A percentile compares a stretch with the other conserved stretches of the same genome.
Conservation (phyloP, 1,140 invertebrate genomes). For the Drosophila lowei region DNA sequence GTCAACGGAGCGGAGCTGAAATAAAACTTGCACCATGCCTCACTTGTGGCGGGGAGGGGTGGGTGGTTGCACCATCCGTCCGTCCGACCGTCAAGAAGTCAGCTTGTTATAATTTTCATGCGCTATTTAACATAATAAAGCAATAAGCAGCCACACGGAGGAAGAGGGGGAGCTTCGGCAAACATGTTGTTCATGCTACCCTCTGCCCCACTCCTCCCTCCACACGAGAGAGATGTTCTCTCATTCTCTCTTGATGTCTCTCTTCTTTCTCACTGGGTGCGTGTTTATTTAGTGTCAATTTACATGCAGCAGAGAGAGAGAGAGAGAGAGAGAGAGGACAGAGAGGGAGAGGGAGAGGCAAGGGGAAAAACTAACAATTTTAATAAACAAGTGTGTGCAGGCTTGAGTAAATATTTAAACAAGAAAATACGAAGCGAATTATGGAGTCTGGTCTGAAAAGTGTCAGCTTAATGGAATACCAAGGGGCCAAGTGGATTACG, state of each 20-base stretch:
- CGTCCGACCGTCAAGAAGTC: conserved; percentile 38
- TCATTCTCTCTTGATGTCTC: conserved; percentile 13
- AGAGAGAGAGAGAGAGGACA: not conserved
- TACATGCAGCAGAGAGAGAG: conserved; percentile 44
- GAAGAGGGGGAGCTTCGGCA: conserved; percentile 36
- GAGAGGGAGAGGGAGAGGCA: too few relatives aligned
- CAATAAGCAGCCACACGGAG: conserved; percentile 63
- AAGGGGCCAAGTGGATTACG: conserved; percentile 31
- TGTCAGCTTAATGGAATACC: conserved; percentile 7
- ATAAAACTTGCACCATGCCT: conserved; percentile 38
- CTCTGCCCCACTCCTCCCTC: conserved; percentile 7
- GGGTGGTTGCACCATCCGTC: conserved; percentile 11
- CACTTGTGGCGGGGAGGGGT: not conserved
- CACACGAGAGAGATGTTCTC: not conserved
- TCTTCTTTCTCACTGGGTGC: conserved; percentile 10
- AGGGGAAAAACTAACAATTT: conserved; percentile 21
- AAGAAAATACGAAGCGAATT: conserved; percentile 62
- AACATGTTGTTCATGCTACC: conserved; percentile 51
- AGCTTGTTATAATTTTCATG: conserved; percentile 73
- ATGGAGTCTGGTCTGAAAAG: conserved; percentile 25
- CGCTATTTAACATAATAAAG: conserved; percentile 79
- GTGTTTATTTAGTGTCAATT: conserved; percentile 68
- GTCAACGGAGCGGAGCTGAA: conserved; percentile 26
- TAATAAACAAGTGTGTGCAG: conserved; percentile 63
- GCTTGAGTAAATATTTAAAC: conserved; percentile 70